phyloP scores from a whole-genome alignment of 2,888 invertebrate species.

The Muschampia plurimacula region DNA sequence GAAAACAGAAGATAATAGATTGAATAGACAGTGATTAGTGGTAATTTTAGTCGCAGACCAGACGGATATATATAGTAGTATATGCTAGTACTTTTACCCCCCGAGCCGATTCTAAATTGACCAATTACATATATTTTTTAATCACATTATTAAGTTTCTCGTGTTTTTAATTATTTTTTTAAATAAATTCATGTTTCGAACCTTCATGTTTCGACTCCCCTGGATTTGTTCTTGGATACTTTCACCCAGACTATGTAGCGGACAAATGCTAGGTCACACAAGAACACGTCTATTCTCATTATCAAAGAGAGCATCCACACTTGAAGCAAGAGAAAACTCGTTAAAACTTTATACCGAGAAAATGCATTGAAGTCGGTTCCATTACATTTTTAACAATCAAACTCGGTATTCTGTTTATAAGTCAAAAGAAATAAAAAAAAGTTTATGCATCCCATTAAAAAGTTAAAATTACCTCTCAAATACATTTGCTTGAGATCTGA shows the following conservation, averaged over 20 bases:
- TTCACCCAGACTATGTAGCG: background rate
- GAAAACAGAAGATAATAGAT: too few species aligned
- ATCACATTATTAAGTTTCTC: too few species aligned
- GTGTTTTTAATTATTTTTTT: too few species aligned
- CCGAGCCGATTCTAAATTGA: too few species aligned
- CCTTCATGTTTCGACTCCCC: too few species aligned
- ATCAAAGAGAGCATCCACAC: constrained; percentile 14
- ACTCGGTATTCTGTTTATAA: constrained; percentile 32
- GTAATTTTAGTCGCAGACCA: too few species aligned
- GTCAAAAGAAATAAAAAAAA: constrained; percentile 30
- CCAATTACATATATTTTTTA: too few species aligned
- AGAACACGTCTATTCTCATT: constrained; percentile 10
- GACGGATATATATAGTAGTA: too few species aligned
- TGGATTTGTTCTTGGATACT: too few species aligned
- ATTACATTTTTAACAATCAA: constrained; percentile 37
- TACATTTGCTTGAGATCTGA: constrained; percentile 8
- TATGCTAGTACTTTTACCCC: too few species aligned
- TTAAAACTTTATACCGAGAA: constrained; percentile 35
- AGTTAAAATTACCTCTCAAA: constrained; percentile 31
- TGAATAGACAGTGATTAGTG: too few species aligned
- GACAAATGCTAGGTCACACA: background rate
- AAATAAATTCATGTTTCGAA: too few species aligned
- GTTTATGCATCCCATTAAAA: constrained; percentile 32
- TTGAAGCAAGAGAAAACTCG: constrained; percentile 23
- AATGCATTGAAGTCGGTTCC: constrained; percentile 29